Percentiles rank a stretch among this genome's conserved stretches.
Evolutionary conservation across 53 echinoderm and acorn worm species (phyloP).

Genomic region (Holothuria scabra): DNA sequence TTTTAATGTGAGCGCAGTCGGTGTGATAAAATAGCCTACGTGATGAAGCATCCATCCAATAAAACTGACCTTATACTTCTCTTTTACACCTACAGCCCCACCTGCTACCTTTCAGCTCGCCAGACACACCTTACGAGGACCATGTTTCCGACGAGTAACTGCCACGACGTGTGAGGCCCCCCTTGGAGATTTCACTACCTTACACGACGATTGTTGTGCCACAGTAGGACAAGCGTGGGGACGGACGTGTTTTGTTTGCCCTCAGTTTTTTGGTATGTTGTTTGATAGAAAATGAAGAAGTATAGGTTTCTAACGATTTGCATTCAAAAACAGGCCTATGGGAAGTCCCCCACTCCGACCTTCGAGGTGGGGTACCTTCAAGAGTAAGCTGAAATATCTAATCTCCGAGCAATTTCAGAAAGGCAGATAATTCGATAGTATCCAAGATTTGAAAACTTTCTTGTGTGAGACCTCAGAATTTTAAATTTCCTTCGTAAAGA

Average conservation of each 20-base stretch:
- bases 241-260: conserved; percentile 83
- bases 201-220: conserved; percentile 94
- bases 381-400: too few species aligned
- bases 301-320: too few species aligned
- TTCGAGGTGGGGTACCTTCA: too few species aligned
- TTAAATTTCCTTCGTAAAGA: too few species aligned
- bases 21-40: not conserved
- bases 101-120: conserved; percentile 64
- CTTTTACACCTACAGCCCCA: conserved; percentile 13
- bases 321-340: too few species aligned
- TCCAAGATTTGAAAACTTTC: too few species aligned
- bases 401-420: too few species aligned
- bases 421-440: too few species aligned
- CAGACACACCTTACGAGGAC: conserved; percentile 76
- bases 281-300: too few species aligned
- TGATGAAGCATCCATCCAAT: not conserved
- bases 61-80: not conserved
- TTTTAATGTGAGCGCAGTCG: not conserved
- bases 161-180: conserved; percentile 80
- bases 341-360: too few species aligned
- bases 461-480: too few species aligned
- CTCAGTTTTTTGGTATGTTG: conserved; percentile 81
- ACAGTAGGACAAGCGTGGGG: conserved; percentile 95
- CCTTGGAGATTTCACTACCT: conserved; percentile 80
- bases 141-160: conserved; percentile 83